Base-by-base conservation (phyloP, 2,888 invertebrate species). In the Anodontia alba region DNA sequence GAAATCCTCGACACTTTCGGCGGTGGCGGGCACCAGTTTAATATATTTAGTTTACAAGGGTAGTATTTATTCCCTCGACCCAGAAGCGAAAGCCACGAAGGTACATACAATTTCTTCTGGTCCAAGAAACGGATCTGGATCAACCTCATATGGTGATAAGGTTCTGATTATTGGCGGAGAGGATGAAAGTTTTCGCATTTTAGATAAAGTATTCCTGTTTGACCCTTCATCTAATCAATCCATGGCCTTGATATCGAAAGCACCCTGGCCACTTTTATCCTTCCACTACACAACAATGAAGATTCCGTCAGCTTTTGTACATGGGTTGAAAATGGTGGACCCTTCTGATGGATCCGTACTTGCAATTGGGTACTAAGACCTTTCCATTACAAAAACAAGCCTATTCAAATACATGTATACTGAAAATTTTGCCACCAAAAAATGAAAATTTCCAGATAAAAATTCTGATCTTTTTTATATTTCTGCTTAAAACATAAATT, bases 121-220 rank as follows among this genome's bases (percentile, higher is more conserved):
- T 71, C 78, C 80, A 5, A 20, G 36, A 3, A 84, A 80, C 23
- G 81, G 80, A 12, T 79, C 80, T 54, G 75, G 73, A 7, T 75
- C 73, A 31, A 57, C 76, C 0, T 54, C 70, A 15, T 81, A 81
- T 57, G 84, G 81, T 17, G 68, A 69, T 15, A 77, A 80, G 36
- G 31, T 84, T n/a, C 54, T 80, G 36, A 72, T 80, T n/a, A 70
- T 84, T 10, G 84, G 84, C 8, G 84, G 84, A 8, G 84, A 84
- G 54, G 81, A 84, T 68, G 78, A 73, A 17, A 78, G 51, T 38
- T 81, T 84, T 36, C 68, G 42, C 31, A 42, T 38, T 17, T 57
- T 69, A 12, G 76, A 29, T n/a, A 43, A 54, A 26, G 43, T 84
- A 8, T 17, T 77, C 23, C 80, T 81, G 46, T 79, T 54, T 54